A percentile compares a stretch with the other conserved stretches of the same genome.
Evolutionary conservation across 2,888 invertebrate genomes (phyloP).

Genomic region (Galerucella pusilla): DNA sequence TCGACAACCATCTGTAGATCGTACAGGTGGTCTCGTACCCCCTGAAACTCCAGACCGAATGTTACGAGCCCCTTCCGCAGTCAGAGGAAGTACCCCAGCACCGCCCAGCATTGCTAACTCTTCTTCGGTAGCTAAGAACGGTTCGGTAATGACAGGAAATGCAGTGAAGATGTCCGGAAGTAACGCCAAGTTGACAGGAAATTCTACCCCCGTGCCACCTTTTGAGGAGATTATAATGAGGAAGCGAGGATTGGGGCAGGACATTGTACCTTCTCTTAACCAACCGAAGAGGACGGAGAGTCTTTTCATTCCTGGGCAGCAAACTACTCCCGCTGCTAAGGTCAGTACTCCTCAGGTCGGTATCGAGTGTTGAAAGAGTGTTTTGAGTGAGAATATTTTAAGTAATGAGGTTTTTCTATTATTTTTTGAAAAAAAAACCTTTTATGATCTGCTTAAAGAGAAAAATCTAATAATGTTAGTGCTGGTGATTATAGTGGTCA

Average conservation of each 20-base stretch:
- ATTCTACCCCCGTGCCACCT: conserved; percentile 66
- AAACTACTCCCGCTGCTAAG: conserved; percentile 57
- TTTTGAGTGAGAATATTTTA: conserved; percentile 27
- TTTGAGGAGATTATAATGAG: conserved; percentile 86
- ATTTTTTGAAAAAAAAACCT: background rate
- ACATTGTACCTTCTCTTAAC: conserved; percentile 87
- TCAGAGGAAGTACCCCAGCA: conserved; percentile 68
- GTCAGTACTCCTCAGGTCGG: conserved; percentile 44
- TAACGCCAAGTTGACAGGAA: conserved; percentile 16
- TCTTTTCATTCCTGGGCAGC: conserved; percentile 76
- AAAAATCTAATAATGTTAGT: background rate
- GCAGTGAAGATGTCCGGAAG: conserved; percentile 24
- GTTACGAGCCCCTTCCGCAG: conserved; percentile 69
- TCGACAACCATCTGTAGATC: conserved; percentile 83
- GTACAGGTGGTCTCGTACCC: conserved; percentile 56
- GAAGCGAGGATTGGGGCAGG: conserved; percentile 86
- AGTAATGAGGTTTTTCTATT: conserved; percentile 7
- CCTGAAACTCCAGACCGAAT: conserved; percentile 66
- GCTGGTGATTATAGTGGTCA: background rate
- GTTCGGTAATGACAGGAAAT: conserved; percentile 73
- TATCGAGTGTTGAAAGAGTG: conserved; percentile 30
- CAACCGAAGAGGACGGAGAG: conserved; percentile 94
- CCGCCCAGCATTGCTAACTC: conserved; percentile 44
- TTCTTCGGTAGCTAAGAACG: conserved; percentile 69
- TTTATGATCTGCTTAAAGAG: too few species aligned